A percentile compares a stretch with the other conserved stretches of the same genome.
Conservation (phyloP, 2,888 invertebrate genomes). For the Aporophyla nigra region DNA sequence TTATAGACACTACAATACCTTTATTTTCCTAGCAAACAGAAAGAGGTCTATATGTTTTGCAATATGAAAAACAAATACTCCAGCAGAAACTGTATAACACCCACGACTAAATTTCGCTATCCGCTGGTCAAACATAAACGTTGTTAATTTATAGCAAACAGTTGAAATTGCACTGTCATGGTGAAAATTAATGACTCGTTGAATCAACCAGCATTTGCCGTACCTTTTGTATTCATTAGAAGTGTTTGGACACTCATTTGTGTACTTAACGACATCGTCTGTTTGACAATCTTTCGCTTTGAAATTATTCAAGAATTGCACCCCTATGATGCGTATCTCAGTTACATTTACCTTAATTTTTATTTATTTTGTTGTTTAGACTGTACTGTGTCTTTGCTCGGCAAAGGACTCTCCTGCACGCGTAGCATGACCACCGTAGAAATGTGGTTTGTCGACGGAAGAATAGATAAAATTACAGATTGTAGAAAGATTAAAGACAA, state of each 20-base stretch:
- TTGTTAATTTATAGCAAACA: slow-evolving; percentile 81
- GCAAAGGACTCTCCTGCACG: no score
- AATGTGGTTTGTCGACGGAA: no score
- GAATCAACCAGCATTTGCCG: slow-evolving; percentile 72
- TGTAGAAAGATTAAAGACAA: no score
- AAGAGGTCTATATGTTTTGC: not conserved
- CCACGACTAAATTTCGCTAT: slow-evolving; percentile 43
- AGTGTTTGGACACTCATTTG: slow-evolving; percentile 29
- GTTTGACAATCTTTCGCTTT: not conserved
- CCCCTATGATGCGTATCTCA: no score
- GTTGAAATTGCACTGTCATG: slow-evolving; percentile 81
- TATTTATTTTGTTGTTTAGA: not conserved
- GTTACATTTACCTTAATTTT: no score
- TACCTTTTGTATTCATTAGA: slow-evolving; percentile 32
- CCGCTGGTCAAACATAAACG: slow-evolving; percentile 76
- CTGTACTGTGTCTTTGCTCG: not conserved
- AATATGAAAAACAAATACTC: slow-evolving; percentile 31
- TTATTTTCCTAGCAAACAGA: not conserved
- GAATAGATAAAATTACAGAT: no score
- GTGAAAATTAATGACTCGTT: slow-evolving; percentile 81
- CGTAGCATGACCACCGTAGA: no score
- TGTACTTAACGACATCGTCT: not conserved
- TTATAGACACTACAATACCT: not conserved
- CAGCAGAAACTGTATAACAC: slow-evolving; percentile 2
- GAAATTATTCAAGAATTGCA: not conserved